These are phyloP conservation scores for Albula goreensis DNA, from an alignment of 2,113 vertebrate species.

Conservation along the genomic window DNA sequence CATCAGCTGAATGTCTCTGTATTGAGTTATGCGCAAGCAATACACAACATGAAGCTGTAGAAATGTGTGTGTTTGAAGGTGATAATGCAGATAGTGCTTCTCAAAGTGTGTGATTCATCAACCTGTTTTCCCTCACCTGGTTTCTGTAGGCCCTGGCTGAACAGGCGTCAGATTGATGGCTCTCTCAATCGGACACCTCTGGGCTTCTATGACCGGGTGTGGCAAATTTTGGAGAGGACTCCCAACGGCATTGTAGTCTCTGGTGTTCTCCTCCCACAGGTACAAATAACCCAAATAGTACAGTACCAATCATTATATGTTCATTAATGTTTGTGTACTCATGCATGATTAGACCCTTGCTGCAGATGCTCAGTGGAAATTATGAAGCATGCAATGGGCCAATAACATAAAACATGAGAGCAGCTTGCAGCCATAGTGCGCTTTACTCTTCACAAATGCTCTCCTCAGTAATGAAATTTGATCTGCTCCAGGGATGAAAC, in stretches of 20 bases:
- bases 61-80: neutral
- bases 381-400: neutral
- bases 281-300: constrained; percentile 48
- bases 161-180: constrained; percentile 90
- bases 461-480: neutral
- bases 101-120: neutral
- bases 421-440: neutral
- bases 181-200: constrained; percentile 88
- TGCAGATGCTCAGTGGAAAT: neutral
- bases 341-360: neutral
- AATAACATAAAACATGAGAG: neutral
- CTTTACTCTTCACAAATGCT: neutral
- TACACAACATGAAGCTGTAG: neutral
- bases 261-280: constrained; percentile 87
- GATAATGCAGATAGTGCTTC: too few species aligned
- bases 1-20: neutral
- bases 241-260: constrained; percentile 83
- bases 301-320: neutral
- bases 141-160: constrained; percentile 83
- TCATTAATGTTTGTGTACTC: neutral
- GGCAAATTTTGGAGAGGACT: constrained; percentile 96
- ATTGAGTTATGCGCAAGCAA: neutral
- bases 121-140: neutral
- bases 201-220: constrained; percentile 93
- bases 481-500: neutral